phyloP scores from a whole-genome alignment of 2,797 vertebrate genomes.

The Pipistrellus nathusii region DNA sequence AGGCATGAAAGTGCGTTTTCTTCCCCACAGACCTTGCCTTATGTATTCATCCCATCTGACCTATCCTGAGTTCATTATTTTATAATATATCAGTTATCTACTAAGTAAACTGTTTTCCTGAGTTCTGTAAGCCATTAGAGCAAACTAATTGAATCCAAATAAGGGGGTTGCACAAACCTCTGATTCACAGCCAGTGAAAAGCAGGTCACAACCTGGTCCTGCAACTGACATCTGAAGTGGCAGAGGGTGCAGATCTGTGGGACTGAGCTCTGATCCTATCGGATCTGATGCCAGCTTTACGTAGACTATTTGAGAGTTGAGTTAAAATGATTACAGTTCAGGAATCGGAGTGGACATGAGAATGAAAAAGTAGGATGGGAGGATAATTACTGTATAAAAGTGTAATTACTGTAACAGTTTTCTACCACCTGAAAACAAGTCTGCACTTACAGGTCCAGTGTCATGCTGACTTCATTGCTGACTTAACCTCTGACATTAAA shows the following conservation, averaged over 20 bases:
- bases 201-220: background rate
- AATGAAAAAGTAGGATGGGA: background rate
- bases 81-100: background rate
- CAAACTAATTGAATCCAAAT: background rate
- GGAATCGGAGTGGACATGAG: background rate
- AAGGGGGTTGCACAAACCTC: background rate
- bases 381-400: background rate
- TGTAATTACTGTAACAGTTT: background rate
- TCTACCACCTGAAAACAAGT: background rate
- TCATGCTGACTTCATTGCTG: background rate
- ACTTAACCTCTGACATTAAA: slow-evolving; percentile 6
- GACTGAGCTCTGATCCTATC: background rate
- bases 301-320: background rate
- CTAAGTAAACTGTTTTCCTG: background rate
- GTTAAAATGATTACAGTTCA: background rate
- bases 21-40: background rate
- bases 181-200: background rate
- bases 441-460: background rate
- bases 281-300: background rate
- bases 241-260: background rate
- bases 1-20: background rate
- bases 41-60: background rate
- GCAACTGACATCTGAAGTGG: background rate
- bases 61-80: background rate
- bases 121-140: background rate